A percentile compares a stretch with the other conserved stretches of the same genome.
Conservation (phyloP, 2,888 invertebrate species). For the Linnaemya tessellans region DNA sequence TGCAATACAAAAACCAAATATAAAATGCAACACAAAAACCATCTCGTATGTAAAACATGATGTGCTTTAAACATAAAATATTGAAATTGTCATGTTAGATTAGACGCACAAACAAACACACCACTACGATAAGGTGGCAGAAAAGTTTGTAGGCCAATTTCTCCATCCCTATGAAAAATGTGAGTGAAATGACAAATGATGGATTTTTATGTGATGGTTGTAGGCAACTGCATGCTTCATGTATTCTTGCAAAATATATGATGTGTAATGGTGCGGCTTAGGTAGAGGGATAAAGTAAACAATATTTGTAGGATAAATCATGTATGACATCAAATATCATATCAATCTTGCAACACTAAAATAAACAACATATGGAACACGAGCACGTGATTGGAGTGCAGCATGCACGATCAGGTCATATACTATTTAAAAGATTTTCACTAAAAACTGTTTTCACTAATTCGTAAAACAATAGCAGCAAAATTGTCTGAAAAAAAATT, state of each 20-base stretch:
- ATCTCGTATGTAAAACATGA: slow-evolving; percentile 35
- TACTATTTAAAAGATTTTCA: no score
- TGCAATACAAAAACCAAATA: slow-evolving; percentile 13
- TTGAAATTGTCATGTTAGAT: slow-evolving; percentile 38
- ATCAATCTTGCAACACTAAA: not conserved
- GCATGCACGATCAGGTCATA: no score
- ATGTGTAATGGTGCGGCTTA: slow-evolving; percentile 4
- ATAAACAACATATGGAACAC: not conserved
- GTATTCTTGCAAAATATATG: not conserved
- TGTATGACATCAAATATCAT: not conserved
- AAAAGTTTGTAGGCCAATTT: not conserved
- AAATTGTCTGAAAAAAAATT: no score
- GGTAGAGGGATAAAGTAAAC: not conserved
- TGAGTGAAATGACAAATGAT: slow-evolving; percentile 23
- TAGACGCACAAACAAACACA: not conserved
- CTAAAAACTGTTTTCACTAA: no score
- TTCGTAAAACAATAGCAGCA: no score
- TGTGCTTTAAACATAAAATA: slow-evolving; percentile 35
- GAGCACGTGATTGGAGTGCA: no score
- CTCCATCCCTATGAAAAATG: not conserved
- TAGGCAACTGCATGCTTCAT: slow-evolving; percentile 1
- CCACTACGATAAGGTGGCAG: not conserved
- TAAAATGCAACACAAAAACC: slow-evolving; percentile 21
- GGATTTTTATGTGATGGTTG: slow-evolving; percentile 26
- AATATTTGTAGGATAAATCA: not conserved